These are phyloP conservation scores for Pherbina coryleti DNA, from an alignment of 2,888 invertebrate species.

Conservation along the genomic window DNA sequence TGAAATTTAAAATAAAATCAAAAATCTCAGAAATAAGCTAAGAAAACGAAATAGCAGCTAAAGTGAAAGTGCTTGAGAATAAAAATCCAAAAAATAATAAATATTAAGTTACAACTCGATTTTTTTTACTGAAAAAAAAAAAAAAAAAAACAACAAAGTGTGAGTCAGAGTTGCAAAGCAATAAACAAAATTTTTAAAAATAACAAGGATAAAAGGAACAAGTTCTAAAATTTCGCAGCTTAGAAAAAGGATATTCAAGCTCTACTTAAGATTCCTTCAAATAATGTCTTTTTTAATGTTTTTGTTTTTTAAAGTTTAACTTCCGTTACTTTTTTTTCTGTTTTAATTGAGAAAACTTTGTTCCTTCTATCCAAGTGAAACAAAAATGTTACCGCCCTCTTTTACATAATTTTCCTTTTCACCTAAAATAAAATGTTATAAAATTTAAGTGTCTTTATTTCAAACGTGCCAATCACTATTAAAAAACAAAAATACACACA, in stretches of 20 bases:
- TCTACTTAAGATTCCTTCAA: no score
- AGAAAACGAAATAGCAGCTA: no score
- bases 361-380: neutral
- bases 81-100: neutral
- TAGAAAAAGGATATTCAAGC: neutral
- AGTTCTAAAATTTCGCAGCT: neutral
- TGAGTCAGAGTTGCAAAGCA: neutral
- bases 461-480: slow-evolving; percentile 50
- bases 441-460: slow-evolving; percentile 70
- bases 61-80: neutral
- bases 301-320: slow-evolving; percentile 48
- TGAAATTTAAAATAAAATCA: neutral
- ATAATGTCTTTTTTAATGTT: no score
- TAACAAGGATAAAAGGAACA: slow-evolving; percentile 13
- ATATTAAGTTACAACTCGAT: neutral
- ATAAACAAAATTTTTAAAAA: neutral
- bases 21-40: slow-evolving; percentile 51
- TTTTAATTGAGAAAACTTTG: neutral
- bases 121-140: neutral
- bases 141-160: neutral
- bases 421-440: slow-evolving; percentile 56
- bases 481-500: slow-evolving; percentile 43
- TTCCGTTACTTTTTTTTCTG: neutral
- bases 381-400: slow-evolving; percentile 45
- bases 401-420: slow-evolving; percentile 45